phyloP scores from a whole-genome alignment of 2,113 vertebrate genomes.

The Bos indicus region DNA sequence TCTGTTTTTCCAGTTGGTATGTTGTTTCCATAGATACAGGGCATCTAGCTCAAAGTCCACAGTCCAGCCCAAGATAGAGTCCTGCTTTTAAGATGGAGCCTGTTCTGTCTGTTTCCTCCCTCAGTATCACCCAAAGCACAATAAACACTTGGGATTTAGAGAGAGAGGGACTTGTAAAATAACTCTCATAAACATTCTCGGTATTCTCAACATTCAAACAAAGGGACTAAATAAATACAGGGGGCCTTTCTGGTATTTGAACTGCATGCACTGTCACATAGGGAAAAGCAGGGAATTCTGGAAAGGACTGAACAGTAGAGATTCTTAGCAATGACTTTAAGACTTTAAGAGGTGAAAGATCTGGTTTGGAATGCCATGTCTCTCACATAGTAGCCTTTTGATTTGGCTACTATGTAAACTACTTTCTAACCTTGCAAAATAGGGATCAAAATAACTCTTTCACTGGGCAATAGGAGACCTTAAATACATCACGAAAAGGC shows the following conservation, averaged over 20 bases:
- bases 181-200: background rate
- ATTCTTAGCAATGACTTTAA: background rate
- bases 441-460: background rate
- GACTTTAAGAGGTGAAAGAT: background rate
- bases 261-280: accelerated
- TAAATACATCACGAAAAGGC: background rate
- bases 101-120: background rate
- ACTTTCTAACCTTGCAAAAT: background rate
- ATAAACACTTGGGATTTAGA: background rate
- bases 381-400: background rate
- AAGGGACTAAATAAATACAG: background rate
- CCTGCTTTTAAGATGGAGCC: background rate
- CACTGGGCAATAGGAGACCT: background rate
- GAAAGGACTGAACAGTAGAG: background rate
- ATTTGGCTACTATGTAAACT: background rate
- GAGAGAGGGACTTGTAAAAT: background rate
- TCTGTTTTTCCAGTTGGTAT: background rate
- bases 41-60: background rate
- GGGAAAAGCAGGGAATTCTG: background rate
- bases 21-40: background rate
- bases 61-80: background rate
- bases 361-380: background rate
- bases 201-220: background rate
- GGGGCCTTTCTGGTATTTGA: background rate
- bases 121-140: background rate